A percentile compares a stretch with the other conserved stretches of the same genome.
These are phyloP conservation scores for Hypothenemus hampei DNA, from an alignment of 1,140 invertebrate species.

Conservation along the genomic window DNA sequence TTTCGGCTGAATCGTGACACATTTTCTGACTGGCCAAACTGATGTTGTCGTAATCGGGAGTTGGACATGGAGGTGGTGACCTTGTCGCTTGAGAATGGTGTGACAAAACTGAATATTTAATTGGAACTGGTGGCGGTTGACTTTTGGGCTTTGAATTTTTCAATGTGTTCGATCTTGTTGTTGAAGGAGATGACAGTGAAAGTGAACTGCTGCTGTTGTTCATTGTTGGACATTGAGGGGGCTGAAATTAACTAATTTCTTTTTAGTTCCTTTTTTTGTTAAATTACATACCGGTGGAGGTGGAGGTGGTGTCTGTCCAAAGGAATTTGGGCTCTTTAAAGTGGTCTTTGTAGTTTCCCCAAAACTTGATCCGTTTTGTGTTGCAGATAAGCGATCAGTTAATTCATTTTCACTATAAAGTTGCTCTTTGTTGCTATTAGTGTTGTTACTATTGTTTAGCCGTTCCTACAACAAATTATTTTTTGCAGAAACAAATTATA, in stretches of 20 bases:
- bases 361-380: slow-evolving; percentile 26
- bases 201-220: slow-evolving; percentile 5
- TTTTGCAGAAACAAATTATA: too few relatives aligned
- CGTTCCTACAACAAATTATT: slow-evolving; percentile 45
- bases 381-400: slow-evolving; percentile 31
- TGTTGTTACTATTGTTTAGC: slow-evolving; percentile 33
- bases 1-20: slow-evolving; percentile 56
- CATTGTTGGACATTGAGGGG: slow-evolving; percentile 2
- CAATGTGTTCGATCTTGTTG: slow-evolving; percentile 21
- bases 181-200: slow-evolving; percentile 8
- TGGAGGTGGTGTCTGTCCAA: slow-evolving; percentile 47
- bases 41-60: slow-evolving; percentile 56
- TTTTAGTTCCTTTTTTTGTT: neutral
- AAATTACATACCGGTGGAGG: slow-evolving; percentile 55
- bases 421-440: slow-evolving; percentile 27
- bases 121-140: slow-evolving; percentile 46
- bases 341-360: slow-evolving; percentile 22
- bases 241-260: slow-evolving; percentile 15
- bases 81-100: slow-evolving; percentile 18
- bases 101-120: slow-evolving; percentile 40
- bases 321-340: slow-evolving; percentile 12
- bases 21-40: slow-evolving; percentile 40
- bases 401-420: too few relatives aligned
- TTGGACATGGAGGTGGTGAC: slow-evolving; percentile 54
- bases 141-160: slow-evolving; percentile 35